phyloP scores from a whole-genome alignment of 2,113 vertebrate species.

The Henicopernis longicauda region DNA sequence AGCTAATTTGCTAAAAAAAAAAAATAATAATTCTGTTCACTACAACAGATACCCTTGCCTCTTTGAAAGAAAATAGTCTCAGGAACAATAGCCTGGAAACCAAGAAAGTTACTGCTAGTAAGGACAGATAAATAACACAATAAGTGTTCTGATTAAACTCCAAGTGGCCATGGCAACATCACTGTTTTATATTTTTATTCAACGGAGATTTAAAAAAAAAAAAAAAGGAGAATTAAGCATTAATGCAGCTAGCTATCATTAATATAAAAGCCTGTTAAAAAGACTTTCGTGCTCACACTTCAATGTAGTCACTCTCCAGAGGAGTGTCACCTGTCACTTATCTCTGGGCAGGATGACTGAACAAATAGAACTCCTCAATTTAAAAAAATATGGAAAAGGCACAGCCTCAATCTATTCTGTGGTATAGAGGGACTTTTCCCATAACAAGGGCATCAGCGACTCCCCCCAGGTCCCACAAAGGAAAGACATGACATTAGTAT shows the following conservation, averaged over 20 bases:
- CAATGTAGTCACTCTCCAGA: neutral
- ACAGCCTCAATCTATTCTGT: neutral
- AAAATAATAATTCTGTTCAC: neutral
- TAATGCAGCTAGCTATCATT: neutral
- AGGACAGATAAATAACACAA: neutral
- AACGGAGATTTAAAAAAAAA: neutral
- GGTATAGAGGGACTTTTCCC: neutral
- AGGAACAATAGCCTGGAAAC: neutral
- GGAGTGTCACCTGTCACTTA: neutral
- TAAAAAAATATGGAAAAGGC: neutral
- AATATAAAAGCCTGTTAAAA: neutral
- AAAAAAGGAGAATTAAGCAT: neutral
- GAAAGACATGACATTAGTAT: neutral
- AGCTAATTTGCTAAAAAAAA: neutral
- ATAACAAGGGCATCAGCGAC: neutral
- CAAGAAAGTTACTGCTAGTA: neutral
- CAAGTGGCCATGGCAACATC: neutral
- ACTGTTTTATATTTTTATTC: neutral
- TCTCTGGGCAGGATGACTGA: neutral
- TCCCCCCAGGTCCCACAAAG: neutral
- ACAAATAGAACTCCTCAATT: neutral
- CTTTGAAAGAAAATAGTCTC: neutral
- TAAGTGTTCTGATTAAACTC: neutral
- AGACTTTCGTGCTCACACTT: neutral
- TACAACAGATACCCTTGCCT: neutral